A percentile compares a stretch with the other conserved stretches of the same genome.
These are phyloP conservation scores for Campylomormyrus numenius DNA, from an alignment of 2,113 vertebrate genomes.

Conservation along the genomic window DNA sequence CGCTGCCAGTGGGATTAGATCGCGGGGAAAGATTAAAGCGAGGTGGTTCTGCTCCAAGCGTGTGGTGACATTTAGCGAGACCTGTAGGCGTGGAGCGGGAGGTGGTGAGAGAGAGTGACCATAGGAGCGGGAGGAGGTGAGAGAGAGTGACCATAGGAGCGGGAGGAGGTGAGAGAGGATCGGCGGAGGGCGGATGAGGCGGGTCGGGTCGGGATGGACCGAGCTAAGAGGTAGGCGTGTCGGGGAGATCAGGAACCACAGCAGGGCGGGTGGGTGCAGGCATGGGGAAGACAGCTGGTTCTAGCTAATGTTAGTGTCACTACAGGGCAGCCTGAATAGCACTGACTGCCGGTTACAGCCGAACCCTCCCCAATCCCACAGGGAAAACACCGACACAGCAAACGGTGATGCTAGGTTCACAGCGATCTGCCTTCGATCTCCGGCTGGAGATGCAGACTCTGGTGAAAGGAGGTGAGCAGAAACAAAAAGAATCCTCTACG, in stretches of 20 bases:
- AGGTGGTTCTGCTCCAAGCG: background rate
- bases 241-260: background rate
- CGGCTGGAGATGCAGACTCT: constrained; percentile 33
- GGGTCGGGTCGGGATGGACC: background rate
- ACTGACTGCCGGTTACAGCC: background rate
- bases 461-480: constrained; percentile 20
- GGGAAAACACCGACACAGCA: constrained; percentile 55
- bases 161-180: background rate
- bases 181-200: background rate
- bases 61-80: background rate
- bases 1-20: background rate
- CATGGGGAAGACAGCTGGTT: background rate
- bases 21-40: background rate
- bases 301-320: background rate
- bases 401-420: constrained; percentile 40
- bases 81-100: background rate
- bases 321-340: background rate
- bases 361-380: constrained; percentile 34
- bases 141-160: background rate
- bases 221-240: background rate
- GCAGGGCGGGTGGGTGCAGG: constrained; percentile 9
- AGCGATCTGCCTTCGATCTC: constrained; percentile 48
- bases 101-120: background rate
- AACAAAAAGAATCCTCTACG: constrained; percentile 18
- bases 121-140: background rate